Evolutionary conservation across 2,888 invertebrate genomes (phyloP).

Genomic region (Aporophyla nigra): DNA sequence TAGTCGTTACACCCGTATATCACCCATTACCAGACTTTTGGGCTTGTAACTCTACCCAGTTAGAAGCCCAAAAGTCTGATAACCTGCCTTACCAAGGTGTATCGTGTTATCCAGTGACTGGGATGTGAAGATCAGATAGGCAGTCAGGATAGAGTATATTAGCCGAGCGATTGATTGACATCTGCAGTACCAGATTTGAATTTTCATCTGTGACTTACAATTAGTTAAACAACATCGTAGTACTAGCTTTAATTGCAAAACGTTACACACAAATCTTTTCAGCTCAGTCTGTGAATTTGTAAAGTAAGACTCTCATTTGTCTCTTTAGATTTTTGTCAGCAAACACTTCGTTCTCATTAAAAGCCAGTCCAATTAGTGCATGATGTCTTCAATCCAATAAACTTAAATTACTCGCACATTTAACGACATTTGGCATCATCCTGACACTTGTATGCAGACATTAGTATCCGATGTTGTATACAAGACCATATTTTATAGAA

Average conservation of each 20-base stretch:
- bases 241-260: not conserved
- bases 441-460: slow-evolving; percentile 73
- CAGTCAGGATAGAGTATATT: not conserved
- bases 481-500: slow-evolving; percentile 49
- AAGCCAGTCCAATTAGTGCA: slow-evolving; percentile 48
- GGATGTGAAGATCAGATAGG: not conserved
- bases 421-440: slow-evolving; percentile 74
- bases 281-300: not conserved
- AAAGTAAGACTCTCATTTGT: slow-evolving; percentile 13
- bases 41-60: too few relatives aligned
- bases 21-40: too few relatives aligned
- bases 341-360: slow-evolving; percentile 20
- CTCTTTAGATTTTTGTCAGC: slow-evolving; percentile 1
- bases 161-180: not conserved
- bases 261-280: not conserved
- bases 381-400: slow-evolving; percentile 55
- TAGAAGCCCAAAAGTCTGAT: not conserved
- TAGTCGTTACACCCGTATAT: too few relatives aligned
- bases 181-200: not conserved
- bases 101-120: not conserved
- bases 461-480: slow-evolving; percentile 66
- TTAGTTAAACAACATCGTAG: not conserved
- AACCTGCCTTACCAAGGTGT: not conserved
- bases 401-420: slow-evolving; percentile 65
- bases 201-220: not conserved